phyloP scores from a whole-genome alignment of 2,888 invertebrate genomes.

The Lepidochitona cinerea region DNA sequence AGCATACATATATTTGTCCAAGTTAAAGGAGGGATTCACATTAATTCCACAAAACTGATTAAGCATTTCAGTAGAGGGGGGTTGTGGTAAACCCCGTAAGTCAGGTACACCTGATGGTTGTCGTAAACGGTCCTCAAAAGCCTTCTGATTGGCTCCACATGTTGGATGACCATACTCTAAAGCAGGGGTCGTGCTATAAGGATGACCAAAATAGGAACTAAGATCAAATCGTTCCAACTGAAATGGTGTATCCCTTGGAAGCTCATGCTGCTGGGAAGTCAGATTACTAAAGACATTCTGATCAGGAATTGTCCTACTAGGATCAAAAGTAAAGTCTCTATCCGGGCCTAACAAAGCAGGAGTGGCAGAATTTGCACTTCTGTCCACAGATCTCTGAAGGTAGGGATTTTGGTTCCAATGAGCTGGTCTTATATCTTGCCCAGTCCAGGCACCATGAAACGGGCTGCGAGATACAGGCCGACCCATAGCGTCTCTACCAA shows the following conservation, averaged over 20 bases:
- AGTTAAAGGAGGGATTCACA: constrained; percentile 59
- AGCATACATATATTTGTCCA: constrained; percentile 66
- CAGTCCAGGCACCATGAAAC: constrained; percentile 58
- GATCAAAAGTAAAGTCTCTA: constrained; percentile 63
- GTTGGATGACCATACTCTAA: constrained; percentile 52
- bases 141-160: constrained; percentile 53
- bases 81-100: constrained; percentile 60
- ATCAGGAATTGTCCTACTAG: constrained; percentile 51
- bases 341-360: constrained; percentile 56
- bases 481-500: constrained; percentile 41
- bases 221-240: constrained; percentile 57
- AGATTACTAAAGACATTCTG: constrained; percentile 58
- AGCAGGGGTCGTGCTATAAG: constrained; percentile 51
- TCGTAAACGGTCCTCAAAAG: constrained; percentile 66
- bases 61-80: constrained; percentile 58
- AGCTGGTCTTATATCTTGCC: constrained; percentile 57
- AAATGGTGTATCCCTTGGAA: constrained; percentile 52
- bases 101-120: constrained; percentile 56
- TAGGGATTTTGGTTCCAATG: constrained; percentile 58
- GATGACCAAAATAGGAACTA: constrained; percentile 58
- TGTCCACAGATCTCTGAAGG: constrained; percentile 45
- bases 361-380: constrained; percentile 50
- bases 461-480: constrained; percentile 59
- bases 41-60: constrained; percentile 49
- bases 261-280: constrained; percentile 51